phyloP scores from a whole-genome alignment of 2,113 vertebrate genomes.

The Thunnus maccoyii region DNA sequence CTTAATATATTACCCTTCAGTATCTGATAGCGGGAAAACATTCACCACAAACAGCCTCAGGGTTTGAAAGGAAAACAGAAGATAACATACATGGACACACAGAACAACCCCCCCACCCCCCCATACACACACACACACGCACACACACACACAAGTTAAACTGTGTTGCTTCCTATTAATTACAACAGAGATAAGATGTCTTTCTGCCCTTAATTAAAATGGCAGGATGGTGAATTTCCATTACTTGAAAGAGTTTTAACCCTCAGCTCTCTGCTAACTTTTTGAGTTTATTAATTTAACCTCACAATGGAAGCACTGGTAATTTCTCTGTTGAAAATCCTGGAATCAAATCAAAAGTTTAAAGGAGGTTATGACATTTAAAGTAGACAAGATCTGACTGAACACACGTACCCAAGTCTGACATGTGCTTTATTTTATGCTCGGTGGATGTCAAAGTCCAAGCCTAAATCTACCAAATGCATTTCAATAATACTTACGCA shows the following conservation, averaged over 20 bases:
- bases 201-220: slow-evolving; percentile 60
- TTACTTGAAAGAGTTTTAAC: slow-evolving; percentile 26
- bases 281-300: slow-evolving; percentile 54
- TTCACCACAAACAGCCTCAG: slow-evolving; percentile 29
- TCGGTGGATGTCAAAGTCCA: background rate
- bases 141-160: slow-evolving; percentile 17
- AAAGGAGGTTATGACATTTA: slow-evolving; percentile 13
- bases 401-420: background rate
- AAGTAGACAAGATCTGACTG: background rate
- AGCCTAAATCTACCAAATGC: background rate
- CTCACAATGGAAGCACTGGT: background rate
- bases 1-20: slow-evolving; percentile 15
- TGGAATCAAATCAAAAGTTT: background rate
- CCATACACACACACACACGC: slow-evolving; percentile 7
- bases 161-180: slow-evolving; percentile 52
- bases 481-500: slow-evolving; percentile 2
- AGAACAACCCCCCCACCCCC: too few species aligned
- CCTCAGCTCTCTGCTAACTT: slow-evolving; percentile 21
- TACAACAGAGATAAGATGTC: slow-evolving; percentile 46
- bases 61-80: slow-evolving; percentile 12
- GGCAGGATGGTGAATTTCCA: slow-evolving; percentile 47
- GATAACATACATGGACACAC: slow-evolving; percentile 13
- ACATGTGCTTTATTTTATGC: background rate
- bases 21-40: background rate
- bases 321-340: background rate